Base-by-base conservation (phyloP, 2,113 vertebrate genomes). In the Phrynocephalus versicolor region DNA sequence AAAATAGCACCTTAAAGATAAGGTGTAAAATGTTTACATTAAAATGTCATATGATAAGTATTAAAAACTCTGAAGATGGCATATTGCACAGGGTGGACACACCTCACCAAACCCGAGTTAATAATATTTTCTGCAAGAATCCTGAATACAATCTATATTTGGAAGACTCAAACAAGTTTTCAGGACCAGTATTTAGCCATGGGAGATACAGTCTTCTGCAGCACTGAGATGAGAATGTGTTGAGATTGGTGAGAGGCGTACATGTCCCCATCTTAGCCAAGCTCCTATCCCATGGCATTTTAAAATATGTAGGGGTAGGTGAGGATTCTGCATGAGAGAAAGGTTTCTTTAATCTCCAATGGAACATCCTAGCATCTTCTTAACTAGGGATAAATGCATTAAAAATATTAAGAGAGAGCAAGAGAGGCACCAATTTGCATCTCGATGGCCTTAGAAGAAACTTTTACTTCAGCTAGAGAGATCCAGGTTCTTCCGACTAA, bases 401-500 rank as follows among this genome's bases (percentile, higher is more conserved):
- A 81, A 65, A 33, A 58, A 25, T 39, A 74, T 81, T 83, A 71
- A 70, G 45, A 35, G 62, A 41, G 84, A 72, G 79, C 23, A 58
- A 62, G 86, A 70, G 81, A 14, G 75, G 82, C 57, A 35, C 21
- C 18, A 71, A 0, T 41, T 79, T 88, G 78, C 87, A 62, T 86
- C 15, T 58, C 78, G 85, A 82, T 60, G 70, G 33, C 3, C 30
- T 69, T 33, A 3, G 71, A 41, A 14, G 39, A 84, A 30, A 14
- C 69, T 16, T 83, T 58, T 79, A 55, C 85, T 89, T 86, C 39
- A 58, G 35, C 74, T 87, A 87, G 39, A 64, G 19, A 73, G 39
- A 14, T 13, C 62, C 71, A 81, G 0, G 45, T 85, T 6, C 70
- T 88, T 86, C 82, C 83, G 64, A 33, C 79, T 92, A 85, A 82